Conservation (phyloP, 1,140 invertebrate species). For the Meloidogyne exigua region DNA sequence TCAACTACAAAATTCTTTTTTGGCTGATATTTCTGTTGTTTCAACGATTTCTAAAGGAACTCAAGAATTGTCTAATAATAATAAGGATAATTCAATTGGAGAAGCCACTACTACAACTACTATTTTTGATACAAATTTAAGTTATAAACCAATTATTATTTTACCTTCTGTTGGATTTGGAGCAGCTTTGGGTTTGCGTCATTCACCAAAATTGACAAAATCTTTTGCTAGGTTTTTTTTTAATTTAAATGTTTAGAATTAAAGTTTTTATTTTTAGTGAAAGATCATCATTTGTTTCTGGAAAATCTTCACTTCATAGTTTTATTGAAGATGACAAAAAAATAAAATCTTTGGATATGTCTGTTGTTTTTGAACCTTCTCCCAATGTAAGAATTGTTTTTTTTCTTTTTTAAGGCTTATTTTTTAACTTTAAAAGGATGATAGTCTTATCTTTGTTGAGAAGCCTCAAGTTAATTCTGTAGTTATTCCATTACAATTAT, state of each 20-base stretch:
- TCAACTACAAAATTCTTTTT: constrained; percentile 5
- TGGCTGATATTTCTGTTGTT: background rate
- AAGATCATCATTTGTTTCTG: constrained; percentile 10
- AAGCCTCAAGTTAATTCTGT: background rate
- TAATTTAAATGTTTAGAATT: background rate
- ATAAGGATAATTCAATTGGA: constrained; percentile 5
- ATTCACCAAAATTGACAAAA: constrained; percentile 20
- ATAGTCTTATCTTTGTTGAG: background rate
- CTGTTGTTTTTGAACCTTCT: constrained; percentile 16
- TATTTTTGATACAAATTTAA: constrained; percentile 19
- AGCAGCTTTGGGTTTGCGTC: constrained; percentile 17
- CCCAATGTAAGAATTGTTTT: background rate
- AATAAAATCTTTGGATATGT: constrained; percentile 26
- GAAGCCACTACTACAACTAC: too few species aligned
- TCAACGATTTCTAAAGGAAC: constrained; percentile 9
- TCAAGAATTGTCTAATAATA: background rate
- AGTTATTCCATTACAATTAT: background rate
- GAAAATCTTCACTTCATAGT: background rate
- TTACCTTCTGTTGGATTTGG: constrained; percentile 32
- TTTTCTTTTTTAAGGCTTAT: background rate
- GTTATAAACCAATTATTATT: constrained; percentile 27
- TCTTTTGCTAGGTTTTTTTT: background rate
- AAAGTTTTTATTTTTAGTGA: background rate
- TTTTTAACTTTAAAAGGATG: background rate
- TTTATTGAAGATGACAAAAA: constrained; percentile 22